Conservation (phyloP, 2,113 vertebrate genomes). For the Cygnus buccinator region DNA sequence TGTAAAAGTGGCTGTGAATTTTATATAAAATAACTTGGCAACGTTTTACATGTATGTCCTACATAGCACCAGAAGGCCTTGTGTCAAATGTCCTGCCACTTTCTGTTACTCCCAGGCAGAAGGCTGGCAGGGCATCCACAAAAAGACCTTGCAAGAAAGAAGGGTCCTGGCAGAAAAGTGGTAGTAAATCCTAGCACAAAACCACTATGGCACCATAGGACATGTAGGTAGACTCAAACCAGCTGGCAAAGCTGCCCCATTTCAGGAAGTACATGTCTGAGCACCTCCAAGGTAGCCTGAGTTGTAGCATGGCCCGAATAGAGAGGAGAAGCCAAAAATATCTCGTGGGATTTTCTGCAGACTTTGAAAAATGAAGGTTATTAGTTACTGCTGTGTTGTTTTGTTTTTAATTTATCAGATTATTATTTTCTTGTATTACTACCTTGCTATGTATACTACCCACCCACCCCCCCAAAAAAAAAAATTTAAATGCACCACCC, state of each 20-base stretch:
- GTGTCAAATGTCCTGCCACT: neutral
- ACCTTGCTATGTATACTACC: neutral
- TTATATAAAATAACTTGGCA: neutral
- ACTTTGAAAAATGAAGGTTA: neutral
- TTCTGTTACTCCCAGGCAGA: neutral
- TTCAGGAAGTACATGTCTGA: neutral
- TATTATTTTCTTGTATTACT: neutral
- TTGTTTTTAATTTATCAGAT: neutral
- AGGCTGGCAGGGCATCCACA: neutral
- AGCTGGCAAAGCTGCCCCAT: neutral
- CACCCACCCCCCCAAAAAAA: too few relatives aligned
- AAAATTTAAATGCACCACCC: neutral
- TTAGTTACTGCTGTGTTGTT: neutral
- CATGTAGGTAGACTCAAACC: neutral
- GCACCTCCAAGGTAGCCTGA: neutral
- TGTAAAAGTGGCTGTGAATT: neutral
- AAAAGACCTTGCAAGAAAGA: neutral
- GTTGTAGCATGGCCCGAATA: neutral
- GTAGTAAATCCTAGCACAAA: neutral
- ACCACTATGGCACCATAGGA: neutral
- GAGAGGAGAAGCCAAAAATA: neutral
- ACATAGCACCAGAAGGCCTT: neutral
- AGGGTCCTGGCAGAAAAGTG: neutral
- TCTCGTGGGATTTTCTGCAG: neutral
- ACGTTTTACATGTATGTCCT: neutral